phyloP scores from a whole-genome alignment of 2,113 vertebrate genomes.

The Amazona guildingii region DNA sequence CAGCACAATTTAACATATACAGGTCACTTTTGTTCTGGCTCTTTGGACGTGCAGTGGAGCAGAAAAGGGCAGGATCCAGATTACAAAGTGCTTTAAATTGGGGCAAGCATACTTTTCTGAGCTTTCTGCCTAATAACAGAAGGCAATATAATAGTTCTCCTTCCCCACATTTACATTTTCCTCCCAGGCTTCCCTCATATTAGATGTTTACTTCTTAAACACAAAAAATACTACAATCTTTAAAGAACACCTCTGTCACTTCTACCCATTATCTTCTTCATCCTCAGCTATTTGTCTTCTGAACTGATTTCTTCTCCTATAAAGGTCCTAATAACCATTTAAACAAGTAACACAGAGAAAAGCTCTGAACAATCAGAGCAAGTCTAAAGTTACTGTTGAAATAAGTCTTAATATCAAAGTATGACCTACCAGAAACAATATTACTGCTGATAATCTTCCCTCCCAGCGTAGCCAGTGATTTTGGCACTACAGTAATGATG shows the following conservation, averaged over 20 bases:
- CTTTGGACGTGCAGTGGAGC: not conserved
- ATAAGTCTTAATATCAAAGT: not conserved
- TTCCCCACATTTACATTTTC: not conserved
- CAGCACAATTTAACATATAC: not conserved
- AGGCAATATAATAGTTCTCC: not conserved
- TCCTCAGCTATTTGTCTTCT: not conserved
- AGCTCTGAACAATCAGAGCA: not conserved
- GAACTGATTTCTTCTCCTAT: not conserved
- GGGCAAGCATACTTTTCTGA: not conserved
- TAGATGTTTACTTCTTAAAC: not conserved
- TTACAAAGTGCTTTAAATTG: not conserved
- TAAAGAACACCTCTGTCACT: not conserved
- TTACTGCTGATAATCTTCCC: constrained; percentile 98
- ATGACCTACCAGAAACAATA: constrained; percentile 90
- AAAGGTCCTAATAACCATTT: not conserved
- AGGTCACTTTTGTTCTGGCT: not conserved
- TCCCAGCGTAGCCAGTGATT: constrained; percentile 92
- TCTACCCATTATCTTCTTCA: not conserved
- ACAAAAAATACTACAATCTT: not conserved
- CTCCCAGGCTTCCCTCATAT: not conserved
- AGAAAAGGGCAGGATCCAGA: not conserved
- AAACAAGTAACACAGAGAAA: not conserved
- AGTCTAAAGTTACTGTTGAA: not conserved
- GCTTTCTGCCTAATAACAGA: not conserved
- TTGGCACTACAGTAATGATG: constrained; percentile 98